Conservation (phyloP, 2,113 vertebrate genomes). For the Sclerurus mexicanus region DNA sequence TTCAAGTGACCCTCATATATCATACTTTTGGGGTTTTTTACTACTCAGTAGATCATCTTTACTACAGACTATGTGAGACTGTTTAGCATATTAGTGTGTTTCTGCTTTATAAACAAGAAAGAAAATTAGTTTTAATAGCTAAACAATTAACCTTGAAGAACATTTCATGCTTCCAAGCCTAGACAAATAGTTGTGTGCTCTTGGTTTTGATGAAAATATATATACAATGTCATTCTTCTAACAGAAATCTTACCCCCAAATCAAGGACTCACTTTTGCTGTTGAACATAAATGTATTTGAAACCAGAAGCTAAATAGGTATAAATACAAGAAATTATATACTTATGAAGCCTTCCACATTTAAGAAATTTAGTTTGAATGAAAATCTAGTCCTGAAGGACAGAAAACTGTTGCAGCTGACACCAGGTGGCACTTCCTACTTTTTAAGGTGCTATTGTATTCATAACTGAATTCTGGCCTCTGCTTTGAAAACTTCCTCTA, state of each 20-base stretch:
- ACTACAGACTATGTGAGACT: not conserved
- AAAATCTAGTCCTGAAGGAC: not conserved
- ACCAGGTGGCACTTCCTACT: not conserved
- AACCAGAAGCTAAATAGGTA: not conserved
- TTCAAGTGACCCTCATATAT: not conserved
- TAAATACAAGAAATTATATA: not conserved
- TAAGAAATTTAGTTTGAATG: not conserved
- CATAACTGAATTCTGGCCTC: not conserved
- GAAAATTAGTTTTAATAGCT: not conserved
- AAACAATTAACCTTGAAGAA: conserved; percentile 26
- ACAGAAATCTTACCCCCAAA: not conserved
- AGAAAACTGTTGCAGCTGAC: not conserved
- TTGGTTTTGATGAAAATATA: not conserved
- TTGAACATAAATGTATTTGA: not conserved
- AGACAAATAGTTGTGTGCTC: not conserved
- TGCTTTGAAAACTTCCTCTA: not conserved
- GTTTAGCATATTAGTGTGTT: not conserved
- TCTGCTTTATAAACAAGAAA: not conserved
- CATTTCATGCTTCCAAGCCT: not conserved
- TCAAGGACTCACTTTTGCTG: not conserved
- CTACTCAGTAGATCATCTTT: not conserved
- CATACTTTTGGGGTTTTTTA: not conserved
- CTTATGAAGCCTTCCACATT: not conserved
- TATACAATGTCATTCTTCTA: not conserved
- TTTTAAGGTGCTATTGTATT: not conserved